Conservation (phyloP, 2,797 vertebrate species). For the Oceanodroma leucorhoa region DNA sequence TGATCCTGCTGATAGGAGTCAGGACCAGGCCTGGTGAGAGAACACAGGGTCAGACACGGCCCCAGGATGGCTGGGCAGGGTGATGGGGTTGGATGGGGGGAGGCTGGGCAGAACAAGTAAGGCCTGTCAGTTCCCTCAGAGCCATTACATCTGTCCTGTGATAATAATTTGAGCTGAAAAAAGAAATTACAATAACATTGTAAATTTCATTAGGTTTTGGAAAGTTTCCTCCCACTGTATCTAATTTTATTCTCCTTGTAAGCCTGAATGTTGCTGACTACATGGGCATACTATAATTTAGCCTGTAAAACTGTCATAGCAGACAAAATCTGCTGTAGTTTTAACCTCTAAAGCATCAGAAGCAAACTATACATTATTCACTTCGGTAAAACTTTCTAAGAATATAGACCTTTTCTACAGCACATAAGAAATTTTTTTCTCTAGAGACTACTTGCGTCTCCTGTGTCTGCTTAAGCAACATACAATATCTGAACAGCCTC, state of each 20-base stretch:
- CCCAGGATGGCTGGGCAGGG: neutral
- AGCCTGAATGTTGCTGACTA: conserved; percentile 10
- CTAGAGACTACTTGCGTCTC: neutral
- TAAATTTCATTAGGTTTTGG: conserved; percentile 7
- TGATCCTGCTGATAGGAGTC: rapidly evolving
- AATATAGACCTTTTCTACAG: neutral
- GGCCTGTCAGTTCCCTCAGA: neutral
- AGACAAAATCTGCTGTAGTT: neutral
- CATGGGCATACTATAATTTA: conserved; percentile 15
- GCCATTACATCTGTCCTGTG: neutral
- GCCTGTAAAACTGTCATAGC: neutral
- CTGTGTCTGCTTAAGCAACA: neutral
- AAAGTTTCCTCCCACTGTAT: neutral
- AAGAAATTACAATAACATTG: neutral
- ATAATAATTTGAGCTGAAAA: neutral
- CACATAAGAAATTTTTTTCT: neutral
- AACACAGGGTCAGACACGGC: neutral
- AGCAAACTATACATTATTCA: neutral
- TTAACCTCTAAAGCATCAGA: neutral
- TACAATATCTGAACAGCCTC: neutral
- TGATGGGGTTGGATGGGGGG: too few species aligned
- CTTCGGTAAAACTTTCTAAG: neutral
- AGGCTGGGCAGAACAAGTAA: neutral
- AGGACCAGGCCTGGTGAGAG: neutral
- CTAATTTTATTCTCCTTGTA: conserved; percentile 25